phyloP scores from a whole-genome alignment of 2,888 invertebrate species.

The Ophraella communa region DNA sequence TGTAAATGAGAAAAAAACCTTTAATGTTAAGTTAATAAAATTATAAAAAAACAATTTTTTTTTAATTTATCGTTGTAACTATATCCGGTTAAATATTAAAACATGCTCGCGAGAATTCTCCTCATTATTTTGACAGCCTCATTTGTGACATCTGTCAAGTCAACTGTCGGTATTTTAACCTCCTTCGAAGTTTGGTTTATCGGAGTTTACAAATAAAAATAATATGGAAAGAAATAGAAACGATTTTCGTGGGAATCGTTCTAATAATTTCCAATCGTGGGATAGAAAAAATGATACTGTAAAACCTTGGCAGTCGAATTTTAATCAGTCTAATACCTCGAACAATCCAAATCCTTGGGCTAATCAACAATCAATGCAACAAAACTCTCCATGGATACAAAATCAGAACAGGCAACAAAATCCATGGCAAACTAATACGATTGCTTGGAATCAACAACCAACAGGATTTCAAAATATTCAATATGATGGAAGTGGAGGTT shows the following conservation, averaged over 20 bases:
- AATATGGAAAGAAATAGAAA: constrained; percentile 18
- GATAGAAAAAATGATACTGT: constrained; percentile 11
- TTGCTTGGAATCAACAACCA: background rate
- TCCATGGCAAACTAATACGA: constrained; percentile 2
- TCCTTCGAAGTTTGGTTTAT: background rate
- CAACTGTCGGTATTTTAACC: constrained; percentile 11
- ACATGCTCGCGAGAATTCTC: background rate
- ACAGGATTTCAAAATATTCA: constrained; percentile 2
- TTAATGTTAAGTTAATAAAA: too few species aligned
- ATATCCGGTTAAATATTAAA: background rate
- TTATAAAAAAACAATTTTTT: too few species aligned
- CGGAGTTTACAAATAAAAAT: constrained; percentile 5
- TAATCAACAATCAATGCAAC: constrained; percentile 9
- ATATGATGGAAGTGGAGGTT: constrained; percentile 1
- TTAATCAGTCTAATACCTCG: constrained; percentile 8
- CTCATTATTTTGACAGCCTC: background rate
- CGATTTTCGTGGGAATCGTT: constrained; percentile 10
- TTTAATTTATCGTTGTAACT: too few species aligned
- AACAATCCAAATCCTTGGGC: background rate
- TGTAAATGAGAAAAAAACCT: too few species aligned
- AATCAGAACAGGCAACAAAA: background rate
- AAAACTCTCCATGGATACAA: background rate
- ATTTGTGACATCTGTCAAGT: constrained; percentile 15
- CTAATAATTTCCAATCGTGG: constrained; percentile 1
- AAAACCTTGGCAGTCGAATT: constrained; percentile 16